Conservation (phyloP, 2,888 invertebrate species). For the Lamellibrachia columna region DNA sequence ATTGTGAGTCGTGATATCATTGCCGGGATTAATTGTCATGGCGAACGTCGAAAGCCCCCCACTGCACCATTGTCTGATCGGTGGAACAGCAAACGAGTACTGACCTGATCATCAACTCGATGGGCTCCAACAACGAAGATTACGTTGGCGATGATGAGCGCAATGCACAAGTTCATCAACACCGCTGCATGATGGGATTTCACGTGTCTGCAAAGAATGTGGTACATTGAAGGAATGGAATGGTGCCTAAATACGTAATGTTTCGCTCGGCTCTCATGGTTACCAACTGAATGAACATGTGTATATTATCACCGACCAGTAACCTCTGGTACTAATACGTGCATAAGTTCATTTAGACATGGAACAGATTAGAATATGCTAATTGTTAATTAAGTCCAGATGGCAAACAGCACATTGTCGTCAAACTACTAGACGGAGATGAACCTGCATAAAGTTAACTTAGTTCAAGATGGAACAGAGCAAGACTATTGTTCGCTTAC, state of each 20-base stretch:
- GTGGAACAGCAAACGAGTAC: slow-evolving; percentile 16
- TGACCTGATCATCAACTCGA: slow-evolving; percentile 47
- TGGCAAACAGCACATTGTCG: background rate
- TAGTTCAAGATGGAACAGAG: no score
- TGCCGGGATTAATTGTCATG: background rate
- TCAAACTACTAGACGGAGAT: no score
- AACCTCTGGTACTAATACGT: background rate
- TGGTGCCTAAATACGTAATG: background rate
- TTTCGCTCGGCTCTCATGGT: background rate
- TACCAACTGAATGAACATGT: background rate
- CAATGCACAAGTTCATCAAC: slow-evolving; percentile 54
- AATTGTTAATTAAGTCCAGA: background rate
- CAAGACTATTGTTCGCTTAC: no score
- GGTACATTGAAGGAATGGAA: background rate
- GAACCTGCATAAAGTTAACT: no score
- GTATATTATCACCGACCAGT: background rate
- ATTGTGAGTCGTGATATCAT: background rate
- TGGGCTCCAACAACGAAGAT: slow-evolving; percentile 53
- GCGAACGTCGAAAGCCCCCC: background rate
- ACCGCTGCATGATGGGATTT: slow-evolving; percentile 50
- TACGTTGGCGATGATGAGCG: slow-evolving; percentile 52
- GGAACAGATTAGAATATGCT: no score
- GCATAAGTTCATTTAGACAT: no score
- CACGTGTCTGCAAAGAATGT: slow-evolving; percentile 42
- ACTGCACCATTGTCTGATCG: background rate